A percentile compares a stretch with the other conserved stretches of the same genome.
These are phyloP conservation scores for Balearica regulorum DNA, from an alignment of 2,797 vertebrate genomes.

Conservation along the genomic window DNA sequence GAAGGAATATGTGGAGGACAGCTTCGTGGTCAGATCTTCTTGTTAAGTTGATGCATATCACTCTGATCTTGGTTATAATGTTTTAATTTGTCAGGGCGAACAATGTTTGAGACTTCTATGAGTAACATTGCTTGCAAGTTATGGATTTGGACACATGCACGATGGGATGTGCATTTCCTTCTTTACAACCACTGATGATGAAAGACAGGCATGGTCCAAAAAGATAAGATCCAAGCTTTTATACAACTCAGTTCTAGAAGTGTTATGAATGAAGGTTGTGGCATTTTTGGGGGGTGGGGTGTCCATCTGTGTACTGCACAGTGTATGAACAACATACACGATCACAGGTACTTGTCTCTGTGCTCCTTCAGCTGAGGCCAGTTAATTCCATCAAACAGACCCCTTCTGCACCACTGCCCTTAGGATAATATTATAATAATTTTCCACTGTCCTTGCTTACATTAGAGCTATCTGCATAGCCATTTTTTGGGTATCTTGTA, in stretches of 20 bases:
- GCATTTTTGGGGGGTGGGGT: too few species aligned
- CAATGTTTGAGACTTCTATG: neutral
- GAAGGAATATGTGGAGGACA: neutral
- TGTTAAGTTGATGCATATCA: neutral
- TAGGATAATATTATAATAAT: neutral
- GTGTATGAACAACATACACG: neutral
- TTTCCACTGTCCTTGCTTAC: neutral
- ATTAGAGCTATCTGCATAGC: neutral
- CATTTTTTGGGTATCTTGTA: neutral
- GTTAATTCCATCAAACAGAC: neutral
- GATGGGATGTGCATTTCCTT: accelerated
- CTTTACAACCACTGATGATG: neutral
- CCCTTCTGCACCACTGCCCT: neutral
- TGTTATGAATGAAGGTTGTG: neutral
- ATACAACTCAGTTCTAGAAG: neutral
- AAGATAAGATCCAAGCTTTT: neutral
- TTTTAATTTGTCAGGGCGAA: neutral
- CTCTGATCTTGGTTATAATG: neutral
- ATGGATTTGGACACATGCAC: neutral
- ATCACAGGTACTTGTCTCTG: neutral
- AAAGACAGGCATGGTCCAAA: neutral
- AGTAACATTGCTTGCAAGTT: neutral
- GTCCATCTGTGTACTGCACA: neutral
- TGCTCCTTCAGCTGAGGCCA: neutral
- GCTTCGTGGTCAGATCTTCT: neutral